Base-by-base conservation (phyloP, 2,888 invertebrate genomes). In the Rugalucina vietnamica region DNA sequence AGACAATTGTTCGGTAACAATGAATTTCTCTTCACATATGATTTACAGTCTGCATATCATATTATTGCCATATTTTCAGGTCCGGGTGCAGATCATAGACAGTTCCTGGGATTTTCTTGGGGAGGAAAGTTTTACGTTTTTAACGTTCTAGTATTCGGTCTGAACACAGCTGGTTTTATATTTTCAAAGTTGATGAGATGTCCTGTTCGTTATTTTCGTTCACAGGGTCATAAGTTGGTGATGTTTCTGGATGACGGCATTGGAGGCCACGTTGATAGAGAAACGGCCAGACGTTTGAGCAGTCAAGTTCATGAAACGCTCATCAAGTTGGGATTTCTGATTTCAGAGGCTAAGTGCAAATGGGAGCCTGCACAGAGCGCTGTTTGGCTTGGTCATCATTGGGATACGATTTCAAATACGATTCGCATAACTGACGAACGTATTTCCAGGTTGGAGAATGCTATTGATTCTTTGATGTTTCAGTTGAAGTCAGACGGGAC, bases 201-300 rank as follows among this genome's bases (percentile, higher is more conserved):
- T n/a, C 39, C 82, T 21, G 75, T 89, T 0, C 83, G 75, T 71
- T 24, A 82, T 74, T 83, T 76, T 69, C 81, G 85, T 73, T 37
- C 75, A 24, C 36, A 50, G n/a, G 82, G 85, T 24, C 36, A 69
- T 14, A 84, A 57, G 43, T 43, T 84, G 1, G 57, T 87, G 5
- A 70, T 85, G 75, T 85, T 83, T 84, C 65, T 87, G 49, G 85
- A 89, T 54, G 87, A 89, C 29, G 85, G 87, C 18, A 29, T 80
- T n/a, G 86, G 80, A 5, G 86, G 82, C 27, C 34, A 32, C n/a
- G 49, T 18, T 4, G 43, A 43, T 8, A 37, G 37, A 24, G 76
- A 34, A 29, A 32, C n/a, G 21, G 69, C 69, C 36, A 29, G n/a
- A 37, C 10, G 24, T 29, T 21, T 39, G 27, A 69, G 43, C 43